Evolutionary conservation across 2,113 vertebrate genomes (phyloP), one percentile per base, ranked within the genome.

Genomic region (Myxocyprinus asiaticus): DNA sequence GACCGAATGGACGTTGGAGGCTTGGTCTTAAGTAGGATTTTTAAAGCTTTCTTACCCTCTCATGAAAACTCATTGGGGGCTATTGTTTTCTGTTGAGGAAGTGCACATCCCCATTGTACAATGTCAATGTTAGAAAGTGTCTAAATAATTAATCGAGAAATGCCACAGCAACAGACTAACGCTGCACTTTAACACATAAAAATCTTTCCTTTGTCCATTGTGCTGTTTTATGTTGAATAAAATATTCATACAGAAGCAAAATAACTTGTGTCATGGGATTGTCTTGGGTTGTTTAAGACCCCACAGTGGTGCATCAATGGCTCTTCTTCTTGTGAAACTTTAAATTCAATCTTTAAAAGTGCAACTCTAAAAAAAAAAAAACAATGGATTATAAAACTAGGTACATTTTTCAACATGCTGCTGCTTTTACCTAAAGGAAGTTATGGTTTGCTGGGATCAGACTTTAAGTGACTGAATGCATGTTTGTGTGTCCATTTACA

Each of bases 61-160:
- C 90, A 88, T 86, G 83, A 85, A 62, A 81, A 74, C 81, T 86
- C 85, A 87, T 80, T 55, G 59, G 75, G 75, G 44, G 83, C 85
- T 77, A 84, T 89, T 90, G 86, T 91, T 87, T 33, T 85, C 59
- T 78, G 71, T 82, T 42, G 74, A 79, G 78, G 81, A 84, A 84
- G 67, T 62, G 83, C 67, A 58, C 70, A 51, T 69, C 81, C 70
- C 67, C 69, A 85, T 82, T 79, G 83, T 91, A 91, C 86, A 89
- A 87, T 89, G 87, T 76, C 87, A 84, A 85, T 68, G 55, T 15
- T 58, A 58, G 14, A 63, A 64, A 63, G 67, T 73, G 84, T 86
- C 84, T 93, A 84, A 91, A 94, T 93, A 90, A 92, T 93, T 91
- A 83, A 93, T 50, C 82, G 88, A 86, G 82, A 76, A 86, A 42